Evolutionary conservation across 2,113 vertebrate species (phyloP).

Genomic region (Indri indri): DNA sequence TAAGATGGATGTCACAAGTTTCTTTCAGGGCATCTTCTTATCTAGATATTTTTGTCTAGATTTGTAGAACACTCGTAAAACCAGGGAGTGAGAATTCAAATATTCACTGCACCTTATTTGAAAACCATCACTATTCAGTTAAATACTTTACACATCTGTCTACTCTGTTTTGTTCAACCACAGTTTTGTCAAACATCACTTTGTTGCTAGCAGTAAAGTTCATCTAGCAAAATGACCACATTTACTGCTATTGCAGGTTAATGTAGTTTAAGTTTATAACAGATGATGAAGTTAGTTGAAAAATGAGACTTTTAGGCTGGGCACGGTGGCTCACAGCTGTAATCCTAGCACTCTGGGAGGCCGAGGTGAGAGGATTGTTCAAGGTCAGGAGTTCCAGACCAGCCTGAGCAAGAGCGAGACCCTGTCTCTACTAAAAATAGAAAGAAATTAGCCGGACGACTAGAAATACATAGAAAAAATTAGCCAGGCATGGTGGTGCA

Average conservation of each 20-base stretch:
- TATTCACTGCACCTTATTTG: neutral
- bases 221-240: neutral
- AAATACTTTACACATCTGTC: neutral
- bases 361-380: no score
- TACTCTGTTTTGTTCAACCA: neutral
- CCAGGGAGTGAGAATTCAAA: neutral
- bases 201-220: neutral
- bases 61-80: conserved; percentile 14
- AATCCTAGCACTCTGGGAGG: no score
- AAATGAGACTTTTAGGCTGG: neutral
- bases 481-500: no score
- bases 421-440: no score
- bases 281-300: neutral
- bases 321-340: no score
- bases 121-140: neutral
- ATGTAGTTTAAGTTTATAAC: neutral
- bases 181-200: neutral
- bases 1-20: neutral
- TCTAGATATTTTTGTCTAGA: neutral
- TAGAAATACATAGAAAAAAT: no score
- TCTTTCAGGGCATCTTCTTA: neutral
- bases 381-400: no score
- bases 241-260: neutral
- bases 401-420: no score
- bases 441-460: no score